Evolutionary conservation across 2,888 invertebrate species (phyloP), one percentile per base, ranked within the genome.

Genomic region (Tineola bisselliella): DNA sequence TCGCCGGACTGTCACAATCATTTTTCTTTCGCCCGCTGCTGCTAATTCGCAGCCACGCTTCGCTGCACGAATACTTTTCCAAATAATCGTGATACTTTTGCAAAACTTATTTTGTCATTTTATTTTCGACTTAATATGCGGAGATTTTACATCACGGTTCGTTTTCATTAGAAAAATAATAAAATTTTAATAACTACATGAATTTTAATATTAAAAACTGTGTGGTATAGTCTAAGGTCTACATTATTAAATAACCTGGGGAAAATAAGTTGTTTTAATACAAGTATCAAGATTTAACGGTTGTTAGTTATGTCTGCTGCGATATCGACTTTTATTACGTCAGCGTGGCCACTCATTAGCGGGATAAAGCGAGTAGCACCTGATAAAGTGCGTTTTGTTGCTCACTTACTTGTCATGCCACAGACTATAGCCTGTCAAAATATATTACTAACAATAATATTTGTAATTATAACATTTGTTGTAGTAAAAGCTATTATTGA

Each of bases 301-400:
- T 62, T 65, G 59, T 17, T 25, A 4, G 65, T 65, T 66, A 66
- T 67, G 59, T 59, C 71, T 76, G 77, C 78, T 77, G 71, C 78
- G 79, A 77, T 84, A 84, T 84, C 84, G 84, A 84, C 84, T 86
- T 86, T 83, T 84, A 86, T 86, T 86, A 84, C 81, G 76, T 76
- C 71, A 70, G 82, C 81, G 84, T 83, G 84, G 84, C 79, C 81
- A 84, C 84, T 86, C 84, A 84, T 87, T 86, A 87, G 83, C 79
- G 73, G 81, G 75, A 83, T 84, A 84, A 84, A 84, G 83, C 84
- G 80, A 73, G 81, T 79, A 83, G 81, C 84, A 84, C 84, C 86
- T 87, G 84, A 86, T 84, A 83, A 86, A 86, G 84, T 84, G 84
- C 84, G 84, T 83, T 86, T 86, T 84, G 84, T 86, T 84, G 84